These are phyloP conservation scores for Acleris laterana DNA, from an alignment of 2,888 invertebrate species.

Conservation along the genomic window DNA sequence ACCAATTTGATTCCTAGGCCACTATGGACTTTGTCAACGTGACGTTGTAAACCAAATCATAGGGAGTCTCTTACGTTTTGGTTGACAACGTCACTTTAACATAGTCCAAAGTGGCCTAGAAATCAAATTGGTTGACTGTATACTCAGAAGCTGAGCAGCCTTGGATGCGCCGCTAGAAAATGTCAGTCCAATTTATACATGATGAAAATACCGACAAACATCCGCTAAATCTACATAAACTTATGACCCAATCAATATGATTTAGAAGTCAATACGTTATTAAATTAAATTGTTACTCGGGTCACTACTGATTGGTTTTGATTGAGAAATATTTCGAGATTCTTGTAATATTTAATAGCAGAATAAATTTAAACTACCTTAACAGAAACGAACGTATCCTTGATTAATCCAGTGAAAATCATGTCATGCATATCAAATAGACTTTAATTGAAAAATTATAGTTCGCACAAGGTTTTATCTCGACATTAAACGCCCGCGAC, in stretches of 20 bases:
- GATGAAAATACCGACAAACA: slow-evolving; percentile 11
- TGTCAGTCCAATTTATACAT: slow-evolving; percentile 21
- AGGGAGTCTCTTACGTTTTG: too few species aligned
- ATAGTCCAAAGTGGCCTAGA: too few species aligned
- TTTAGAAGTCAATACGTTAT: slow-evolving; percentile 4
- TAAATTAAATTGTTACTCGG: slow-evolving; percentile 11
- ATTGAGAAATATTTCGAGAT: slow-evolving; percentile 8
- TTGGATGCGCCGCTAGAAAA: slow-evolving; percentile 26
- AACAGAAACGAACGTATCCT: slow-evolving; percentile 23
- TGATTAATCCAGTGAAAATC: slow-evolving; percentile 29
- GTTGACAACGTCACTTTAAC: too few species aligned
- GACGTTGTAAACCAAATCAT: too few species aligned
- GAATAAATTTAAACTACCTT: slow-evolving; percentile 5
- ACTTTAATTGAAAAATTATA: slow-evolving; percentile 36
- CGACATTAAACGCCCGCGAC: slow-evolving; percentile 22
- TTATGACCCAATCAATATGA: slow-evolving; percentile 22
- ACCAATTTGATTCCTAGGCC: too few species aligned
- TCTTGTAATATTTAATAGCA: neutral
- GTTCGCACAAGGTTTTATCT: slow-evolving; percentile 35
- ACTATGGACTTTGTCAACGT: too few species aligned
- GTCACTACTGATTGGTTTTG: neutral
- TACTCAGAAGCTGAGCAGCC: slow-evolving; percentile 23
- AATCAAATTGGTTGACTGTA: too few species aligned
- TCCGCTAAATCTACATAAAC: slow-evolving; percentile 17
- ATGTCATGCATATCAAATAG: slow-evolving; percentile 36